Conservation (phyloP, 1,140 invertebrate genomes). For the Ditylenchus dipsaci region DNA sequence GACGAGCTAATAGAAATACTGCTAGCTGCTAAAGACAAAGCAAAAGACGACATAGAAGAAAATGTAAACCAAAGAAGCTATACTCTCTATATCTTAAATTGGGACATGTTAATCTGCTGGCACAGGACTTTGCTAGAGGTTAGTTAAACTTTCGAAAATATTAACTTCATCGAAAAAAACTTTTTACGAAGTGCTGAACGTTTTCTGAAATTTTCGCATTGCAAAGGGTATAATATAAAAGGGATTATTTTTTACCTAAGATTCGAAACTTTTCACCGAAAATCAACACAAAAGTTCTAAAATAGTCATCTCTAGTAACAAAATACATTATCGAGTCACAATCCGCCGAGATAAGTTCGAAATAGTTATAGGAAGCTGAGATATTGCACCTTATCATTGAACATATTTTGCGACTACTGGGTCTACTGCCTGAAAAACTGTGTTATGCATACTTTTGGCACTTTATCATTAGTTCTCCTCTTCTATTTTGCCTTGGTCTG, state of each 20-base stretch:
- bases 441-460: too few relatives aligned
- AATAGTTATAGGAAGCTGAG: too few relatives aligned
- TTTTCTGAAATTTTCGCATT: conserved; percentile 3
- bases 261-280: too few relatives aligned
- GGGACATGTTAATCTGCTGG: conserved; percentile 44
- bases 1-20: conserved; percentile 10
- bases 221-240: conserved; percentile 7
- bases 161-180: not conserved
- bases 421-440: too few relatives aligned
- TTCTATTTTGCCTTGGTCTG: not conserved
- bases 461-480: too few relatives aligned
- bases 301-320: too few relatives aligned
- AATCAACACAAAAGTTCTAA: too few relatives aligned
- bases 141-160: conserved; percentile 5
- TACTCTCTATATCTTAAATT: conserved; percentile 29
- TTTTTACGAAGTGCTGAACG: not conserved
- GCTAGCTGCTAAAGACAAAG: not conserved
- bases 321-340: too few relatives aligned
- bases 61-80: not conserved
- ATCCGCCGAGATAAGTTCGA: too few relatives aligned
- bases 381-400: too few relatives aligned
- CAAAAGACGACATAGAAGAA: conserved; percentile 10
- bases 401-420: too few relatives aligned
- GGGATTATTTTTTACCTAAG: too few relatives aligned
- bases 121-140: conserved; percentile 43